Base-by-base conservation (phyloP, 2,888 invertebrate species). In the Melinaea marsaeus region DNA sequence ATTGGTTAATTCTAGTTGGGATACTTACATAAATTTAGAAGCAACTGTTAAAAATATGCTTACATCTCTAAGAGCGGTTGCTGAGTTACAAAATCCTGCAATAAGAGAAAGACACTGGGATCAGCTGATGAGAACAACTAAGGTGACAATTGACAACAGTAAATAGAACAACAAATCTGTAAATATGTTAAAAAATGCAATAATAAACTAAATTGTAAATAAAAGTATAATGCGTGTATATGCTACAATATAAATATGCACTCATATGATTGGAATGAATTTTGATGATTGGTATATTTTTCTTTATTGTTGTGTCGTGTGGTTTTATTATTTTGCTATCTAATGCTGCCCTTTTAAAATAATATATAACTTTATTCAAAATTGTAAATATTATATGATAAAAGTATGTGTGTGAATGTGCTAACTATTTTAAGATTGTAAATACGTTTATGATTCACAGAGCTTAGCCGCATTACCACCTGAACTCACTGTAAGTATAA, bases 101-200 rank as follows among this genome's bases (percentile, higher is more conserved):
- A 98, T 99, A 70, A 92, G 98, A 65, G 98, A 98, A 85, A 92
- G 99, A 33, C 99, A 99, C 88, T 99, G 99, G 99, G 95, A 97
- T 79, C 98, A 98, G 85, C 92, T 99, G 59, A 98, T 99, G 97
- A 95, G 94, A 75, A 97, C 98, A 58, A 98, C 98, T 22, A 98
- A 98, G 95, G 97, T 96, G 79, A 84, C 69, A 71, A 55, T 64
- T 32, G 7, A 46, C 34, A 46, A 57, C 13, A 7, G n/a, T 66
- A 66, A 62, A 70, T 61, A 48, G 7, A 48, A 34, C 45, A 13
- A 55, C 55, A 60, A 57, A 56, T 33, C 58, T 68, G 61, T 71
- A 66, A 70, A 70, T 67, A 63, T 63, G 9, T 42, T 42, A 2
- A 42, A 42, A 42, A 67, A 63, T 67, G 65, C 57, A 54, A 58